These are phyloP conservation scores for Phalera bucephala DNA, from an alignment of 2,888 invertebrate species.

Conservation along the genomic window DNA sequence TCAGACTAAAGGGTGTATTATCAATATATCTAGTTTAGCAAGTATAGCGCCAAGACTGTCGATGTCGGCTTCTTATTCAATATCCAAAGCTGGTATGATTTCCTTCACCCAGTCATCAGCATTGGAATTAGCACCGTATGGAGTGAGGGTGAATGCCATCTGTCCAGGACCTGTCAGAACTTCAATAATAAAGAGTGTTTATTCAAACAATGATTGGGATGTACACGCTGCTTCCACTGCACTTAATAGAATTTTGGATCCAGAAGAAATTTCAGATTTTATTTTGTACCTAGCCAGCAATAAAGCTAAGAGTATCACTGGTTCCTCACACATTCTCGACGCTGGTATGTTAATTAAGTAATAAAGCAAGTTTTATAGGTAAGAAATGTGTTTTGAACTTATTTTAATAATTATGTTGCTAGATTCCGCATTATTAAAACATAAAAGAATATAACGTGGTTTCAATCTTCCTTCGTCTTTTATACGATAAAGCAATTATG, in stretches of 20 bases:
- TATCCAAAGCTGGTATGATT: conserved; percentile 46
- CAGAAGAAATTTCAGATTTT: conserved; percentile 29
- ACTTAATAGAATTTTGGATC: conserved; percentile 18
- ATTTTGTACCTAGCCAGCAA: conserved; percentile 40
- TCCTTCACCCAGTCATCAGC: conserved; percentile 40
- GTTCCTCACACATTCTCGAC: too few relatives aligned
- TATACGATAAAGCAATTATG: too few relatives aligned
- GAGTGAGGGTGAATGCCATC: conserved; percentile 85
- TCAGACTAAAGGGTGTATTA: conserved; percentile 44
- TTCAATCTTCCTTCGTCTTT: too few relatives aligned
- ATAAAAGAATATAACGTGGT: too few relatives aligned
- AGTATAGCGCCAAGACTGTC: background rate
- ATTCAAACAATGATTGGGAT: conserved; percentile 6
- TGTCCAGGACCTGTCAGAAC: conserved; percentile 46
- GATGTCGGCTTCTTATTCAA: conserved; percentile 48
- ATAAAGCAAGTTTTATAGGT: too few relatives aligned
- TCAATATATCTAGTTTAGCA: conserved; percentile 45
- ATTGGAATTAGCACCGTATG: conserved; percentile 87
- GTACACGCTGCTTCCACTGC: conserved; percentile 15
- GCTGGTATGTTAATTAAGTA: too few relatives aligned
- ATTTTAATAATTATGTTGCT: too few relatives aligned
- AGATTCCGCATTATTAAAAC: too few relatives aligned
- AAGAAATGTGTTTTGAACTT: too few relatives aligned
- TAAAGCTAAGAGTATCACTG: conserved; percentile 39
- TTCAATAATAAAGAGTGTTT: conserved; percentile 80